Base-by-base conservation (phyloP, 2,113 vertebrate species). In the Toxotes chatareus region DNA sequence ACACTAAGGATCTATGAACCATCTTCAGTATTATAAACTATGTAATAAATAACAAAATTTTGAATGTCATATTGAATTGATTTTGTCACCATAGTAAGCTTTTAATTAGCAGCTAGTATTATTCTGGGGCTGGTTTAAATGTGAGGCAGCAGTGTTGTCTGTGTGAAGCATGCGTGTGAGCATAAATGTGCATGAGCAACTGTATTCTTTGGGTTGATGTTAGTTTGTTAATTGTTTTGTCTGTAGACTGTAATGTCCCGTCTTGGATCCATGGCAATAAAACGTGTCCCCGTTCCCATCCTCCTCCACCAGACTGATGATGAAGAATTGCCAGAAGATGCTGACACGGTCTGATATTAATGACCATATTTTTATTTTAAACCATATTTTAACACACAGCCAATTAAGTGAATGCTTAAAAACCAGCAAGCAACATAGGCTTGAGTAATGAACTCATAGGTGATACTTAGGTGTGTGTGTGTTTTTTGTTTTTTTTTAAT, bases 181-280 rank as follows among this genome's bases (percentile, higher is more conserved):
- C 21, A 1, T 42, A 34, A 12, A 67, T 51, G 19, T 67, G 5
- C 19, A 44, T 34, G n/a, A 65, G 64, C 5, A 19, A 32, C 8
- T 81, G 7, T 55, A 13, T 59, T 66, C 6, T 63, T 11, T 56
- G 1, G 36, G 3, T 9, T 77, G 9, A 80, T 16, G 27, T 40
- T 23, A 55, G 5, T 80, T 36, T 77, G 38, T 34, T 68, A 6
- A 36, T 17, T 61, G 9, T 59, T 82, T 73, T 87, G 31, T 40
- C 51, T 94, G 69, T 87, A 99, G 98, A 91, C 83, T 36, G 95
- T 99, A 32, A 80, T 95, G 79, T 84, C 88, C 1, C 95, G 82
- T n/a, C 95, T 99, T 85, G 95, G 95, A 12, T 94, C 89, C 84
- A 95, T 98, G 94, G 96, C 95, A n/a, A 51, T 97, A 81, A 94